These are phyloP conservation scores for Syngnathus rostellatus DNA, from an alignment of 2,797 vertebrate species.

Conservation along the genomic window DNA sequence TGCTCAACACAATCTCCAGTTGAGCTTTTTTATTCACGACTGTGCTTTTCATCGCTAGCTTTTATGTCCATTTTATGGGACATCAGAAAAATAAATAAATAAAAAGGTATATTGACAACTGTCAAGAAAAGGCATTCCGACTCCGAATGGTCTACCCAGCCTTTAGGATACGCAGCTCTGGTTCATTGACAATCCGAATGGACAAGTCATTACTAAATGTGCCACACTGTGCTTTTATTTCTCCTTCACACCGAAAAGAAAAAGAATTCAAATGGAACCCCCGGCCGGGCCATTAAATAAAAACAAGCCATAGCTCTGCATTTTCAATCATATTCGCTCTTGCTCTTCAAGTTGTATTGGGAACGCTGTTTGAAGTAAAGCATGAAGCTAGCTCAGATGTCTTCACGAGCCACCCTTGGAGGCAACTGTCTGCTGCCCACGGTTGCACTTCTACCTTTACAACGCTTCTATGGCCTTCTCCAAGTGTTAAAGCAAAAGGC, in stretches of 20 bases:
- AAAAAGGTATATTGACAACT: not conserved
- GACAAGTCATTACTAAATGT: not conserved
- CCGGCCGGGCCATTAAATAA: constrained; percentile 43
- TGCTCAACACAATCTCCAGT: too few species aligned
- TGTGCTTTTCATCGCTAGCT: not conserved
- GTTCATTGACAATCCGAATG: too few species aligned
- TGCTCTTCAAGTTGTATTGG: constrained; percentile 31
- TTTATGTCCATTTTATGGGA: too few species aligned
- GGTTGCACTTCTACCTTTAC: constrained; percentile 34
- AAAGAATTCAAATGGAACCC: constrained; percentile 35
- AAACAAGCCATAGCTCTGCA: constrained; percentile 31
- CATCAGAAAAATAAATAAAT: too few species aligned
- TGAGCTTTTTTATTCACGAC: not conserved
- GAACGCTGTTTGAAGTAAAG: constrained; percentile 44
- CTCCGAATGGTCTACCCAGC: not conserved
- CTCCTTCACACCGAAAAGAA: constrained; percentile 19
- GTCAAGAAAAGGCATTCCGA: not conserved
- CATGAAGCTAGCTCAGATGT: constrained; percentile 39
- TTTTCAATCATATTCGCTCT: constrained; percentile 41
- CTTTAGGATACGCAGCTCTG: too few species aligned
- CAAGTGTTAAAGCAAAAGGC: constrained; percentile 38
- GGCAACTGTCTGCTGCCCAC: constrained; percentile 22
- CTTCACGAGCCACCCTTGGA: constrained; percentile 30
- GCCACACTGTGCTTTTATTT: not conserved
- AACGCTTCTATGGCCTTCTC: constrained; percentile 15